Evolutionary conservation across 2,888 invertebrate species (phyloP), one percentile per base, ranked within the genome.

Genomic region (Clistopyga incitator): DNA sequence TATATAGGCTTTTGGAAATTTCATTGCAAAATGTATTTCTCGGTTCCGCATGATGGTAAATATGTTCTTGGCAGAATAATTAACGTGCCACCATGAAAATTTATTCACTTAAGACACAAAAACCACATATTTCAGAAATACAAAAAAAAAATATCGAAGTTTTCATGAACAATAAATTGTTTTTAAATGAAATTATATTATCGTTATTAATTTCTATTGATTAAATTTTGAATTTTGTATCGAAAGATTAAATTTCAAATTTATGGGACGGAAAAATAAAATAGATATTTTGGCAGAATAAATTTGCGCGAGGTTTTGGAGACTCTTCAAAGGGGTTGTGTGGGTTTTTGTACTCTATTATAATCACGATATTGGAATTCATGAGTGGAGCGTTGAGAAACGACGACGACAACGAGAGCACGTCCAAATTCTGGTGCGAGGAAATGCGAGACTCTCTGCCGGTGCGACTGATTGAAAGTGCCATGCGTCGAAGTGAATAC

Each of bases 401-500:
- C 34, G 61, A 70, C 38, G 67, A 78, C 38, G 67, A 47, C 65
- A 67, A 50, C 10, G 42, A 13, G 34, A 25, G 8, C 71, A 52
- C 42, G 38, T 64, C 76, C 71, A 65, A 78, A 81, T 81, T 78
- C 75, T 81, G 78, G 38, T 77, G 64, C 74, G 64, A 76, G 76
- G 77, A 80, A 72, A 83, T 20, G 76, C 52, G 79, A 72, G 68
- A 71, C 80, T 83, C 56, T 71, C 25, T 15, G 54, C 18, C 13
- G 13, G 20, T 61, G 56, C 61, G 42, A 71, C 59, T 84, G 84
- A 84, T 84, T 81, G 78, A 84, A 81, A 84, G 75, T 84, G 84
- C 78, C 84, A 78, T 70, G 78, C 84, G 84, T 84, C 84, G 84
- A 84, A 81, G 84, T 75, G 65, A 84, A 84, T 84, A 78, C 74